Base-by-base conservation (phyloP, 2,888 invertebrate genomes). In the Meloe dianella region DNA sequence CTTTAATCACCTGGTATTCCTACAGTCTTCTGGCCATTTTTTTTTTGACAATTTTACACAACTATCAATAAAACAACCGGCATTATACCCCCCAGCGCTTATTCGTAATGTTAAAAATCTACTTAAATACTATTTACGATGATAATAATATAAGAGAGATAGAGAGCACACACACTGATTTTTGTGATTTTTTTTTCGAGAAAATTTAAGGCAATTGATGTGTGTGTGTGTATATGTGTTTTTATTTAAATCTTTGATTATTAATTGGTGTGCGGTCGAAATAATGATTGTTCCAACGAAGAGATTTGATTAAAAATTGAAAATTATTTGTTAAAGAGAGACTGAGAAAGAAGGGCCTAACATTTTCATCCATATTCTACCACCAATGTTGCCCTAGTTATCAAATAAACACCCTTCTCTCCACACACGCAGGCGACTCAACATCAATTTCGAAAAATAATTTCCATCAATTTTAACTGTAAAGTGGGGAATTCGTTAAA, bases 301-400 rank as follows among this genome's bases (percentile, higher is more conserved):
- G n/a, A n/a, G n/a, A n/a, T n/a, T n/a, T 17, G 22, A 61, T 63
- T 63, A 58, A 27, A 54, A 32, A 32, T 10, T 66, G 59, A 24
- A 63, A 63, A 66, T 62, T 66, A 60, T 62, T 51, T 56, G 73
- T 75, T 75, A 78, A 80, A 80, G n/a, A n/a, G n/a, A n/a, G 82
- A 82, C 82, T 83, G 83, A 83, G 82, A 81, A 75, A 78, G 77
- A 79, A 41, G 82, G 83, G 82, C 82, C 82, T 81, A 81, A 82
- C 81, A 65, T 74, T 74, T 76, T 73, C 71, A 67, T 64, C 61
- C 9, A 32, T 12, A 32, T n/a, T n/a, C 74, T 76, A 74, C 74
- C 76, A 79, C 77, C 80, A 76, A 77, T 8, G 78, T 63, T 60
- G 58, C 67, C 68, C 66, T 68, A 70, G 71, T 67, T 70, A 30